These are phyloP conservation scores for Brotula barbata DNA, from an alignment of 2,797 vertebrate species.

Conservation along the genomic window DNA sequence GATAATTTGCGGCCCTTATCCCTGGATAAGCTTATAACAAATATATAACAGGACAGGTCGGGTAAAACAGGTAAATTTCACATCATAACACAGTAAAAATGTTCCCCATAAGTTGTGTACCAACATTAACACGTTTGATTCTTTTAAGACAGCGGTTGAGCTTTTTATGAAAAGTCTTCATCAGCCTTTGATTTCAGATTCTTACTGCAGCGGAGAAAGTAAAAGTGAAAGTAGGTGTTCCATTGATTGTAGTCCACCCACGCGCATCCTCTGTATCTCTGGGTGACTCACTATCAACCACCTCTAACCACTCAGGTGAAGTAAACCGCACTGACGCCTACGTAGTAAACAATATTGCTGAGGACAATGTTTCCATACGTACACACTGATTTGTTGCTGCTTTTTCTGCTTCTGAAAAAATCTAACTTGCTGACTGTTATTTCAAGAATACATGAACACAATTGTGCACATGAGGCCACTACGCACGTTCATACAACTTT, in stretches of 20 bases:
- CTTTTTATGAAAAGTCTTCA: too few species aligned
- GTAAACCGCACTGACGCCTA: constrained; percentile 21
- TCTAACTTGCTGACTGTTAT: not conserved
- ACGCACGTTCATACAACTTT: not conserved
- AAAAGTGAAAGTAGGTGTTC: constrained; percentile 60
- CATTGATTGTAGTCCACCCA: constrained; percentile 43
- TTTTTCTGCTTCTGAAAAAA: not conserved
- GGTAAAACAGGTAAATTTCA: too few species aligned
- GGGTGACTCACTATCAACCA: constrained; percentile 49
- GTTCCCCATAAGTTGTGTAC: too few species aligned
- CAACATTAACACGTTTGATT: too few species aligned
- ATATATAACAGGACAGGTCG: too few species aligned
- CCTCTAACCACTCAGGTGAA: constrained; percentile 60
- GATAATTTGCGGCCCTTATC: too few species aligned
- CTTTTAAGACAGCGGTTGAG: too few species aligned
- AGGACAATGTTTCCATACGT: not conserved
- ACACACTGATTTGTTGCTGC: constrained; percentile 15
- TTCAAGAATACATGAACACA: not conserved
- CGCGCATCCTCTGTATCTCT: constrained; percentile 57
- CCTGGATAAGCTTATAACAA: too few species aligned
- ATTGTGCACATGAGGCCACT: not conserved
- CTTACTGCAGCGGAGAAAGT: too few species aligned
- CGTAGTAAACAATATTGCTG: not conserved
- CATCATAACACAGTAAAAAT: too few species aligned
- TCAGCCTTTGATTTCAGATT: too few species aligned